Base-by-base conservation (phyloP, 2,888 invertebrate species). In the Tinea semifulvella region DNA sequence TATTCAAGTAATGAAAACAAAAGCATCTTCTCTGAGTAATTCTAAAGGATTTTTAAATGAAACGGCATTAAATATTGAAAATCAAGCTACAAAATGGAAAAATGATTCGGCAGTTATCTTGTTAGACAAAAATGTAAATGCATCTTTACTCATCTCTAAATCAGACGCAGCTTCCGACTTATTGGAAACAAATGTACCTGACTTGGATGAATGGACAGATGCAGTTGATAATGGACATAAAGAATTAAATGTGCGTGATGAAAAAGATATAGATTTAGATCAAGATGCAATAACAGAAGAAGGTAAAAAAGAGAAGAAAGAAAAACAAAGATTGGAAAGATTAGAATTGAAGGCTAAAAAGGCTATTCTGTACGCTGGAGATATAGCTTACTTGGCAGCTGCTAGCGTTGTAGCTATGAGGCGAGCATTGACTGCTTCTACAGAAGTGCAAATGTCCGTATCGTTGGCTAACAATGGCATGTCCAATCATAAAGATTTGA, bases 391-490 rank as follows among this genome's bases (percentile, higher is more conserved):
- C 53, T 63, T 80, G 48, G 69, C 80, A 2, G 80, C 80, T 25
- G 72, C 79, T 36, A 80, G 77, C 50, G 74, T 80, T 3, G 77
- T 80, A 10, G 80, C 80, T 26, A 60, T 80, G 54, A 64, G 80
- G 28, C 63, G 79, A n/a, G 74, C 80, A 2, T 53, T 80, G 18
- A 79, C 79, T 5, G 79, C 80, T 2, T 79, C 79, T 0, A 77
- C 79, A 19, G 80, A 80, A 55, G 80, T 80, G 1, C 66, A 73
- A 48, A 80, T 80, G 80, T 77, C 80, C 7, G 73, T 80, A 0
- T 67, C 58, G 44, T 73, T 68, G 47, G 79, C 80, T 13, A 76
- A 71, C 49, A 75, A 68, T 49, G 77, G 77, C 3, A 74, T 77
- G 77, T 66, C 74, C 1, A 75, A 76, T 53, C 77, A 79, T 48